phyloP scores from a whole-genome alignment of 2,888 invertebrate species.

The Tachina lurida region DNA sequence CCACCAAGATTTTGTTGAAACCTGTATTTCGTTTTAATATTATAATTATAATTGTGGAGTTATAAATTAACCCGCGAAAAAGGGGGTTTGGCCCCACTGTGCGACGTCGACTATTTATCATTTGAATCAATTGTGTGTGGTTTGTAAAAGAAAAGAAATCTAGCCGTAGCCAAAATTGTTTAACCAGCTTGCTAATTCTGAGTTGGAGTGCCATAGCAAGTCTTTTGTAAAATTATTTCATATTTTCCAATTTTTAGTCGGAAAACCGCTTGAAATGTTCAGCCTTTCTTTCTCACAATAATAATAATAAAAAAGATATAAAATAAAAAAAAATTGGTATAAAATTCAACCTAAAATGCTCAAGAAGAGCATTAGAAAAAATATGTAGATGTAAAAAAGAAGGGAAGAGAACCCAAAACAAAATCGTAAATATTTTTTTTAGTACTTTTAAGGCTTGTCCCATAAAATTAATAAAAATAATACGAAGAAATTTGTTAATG shows the following conservation, averaged over 20 bases:
- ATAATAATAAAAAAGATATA: not conserved
- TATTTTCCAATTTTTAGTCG: not conserved
- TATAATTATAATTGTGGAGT: too few species aligned
- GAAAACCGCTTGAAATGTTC: not conserved
- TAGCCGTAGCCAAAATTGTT: too few species aligned
- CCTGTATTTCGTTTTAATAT: too few species aligned
- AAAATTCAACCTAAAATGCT: not conserved
- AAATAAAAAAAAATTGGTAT: not conserved
- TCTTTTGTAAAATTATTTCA: not conserved
- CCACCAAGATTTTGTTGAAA: too few species aligned
- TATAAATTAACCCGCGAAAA: too few species aligned
- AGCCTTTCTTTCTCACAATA: not conserved
- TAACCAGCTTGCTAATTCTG: too few species aligned
- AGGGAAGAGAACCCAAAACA: not conserved
- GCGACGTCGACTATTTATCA: too few species aligned
- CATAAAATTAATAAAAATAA: slow-evolving; percentile 36
- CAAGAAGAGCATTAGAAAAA: not conserved
- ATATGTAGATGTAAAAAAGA: not conserved
- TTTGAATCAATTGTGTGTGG: too few species aligned
- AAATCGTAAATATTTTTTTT: slow-evolving; percentile 9
- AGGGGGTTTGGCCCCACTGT: too few species aligned
- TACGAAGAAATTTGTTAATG: slow-evolving; percentile 18
- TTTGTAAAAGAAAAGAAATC: too few species aligned
- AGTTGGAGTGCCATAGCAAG: too few species aligned
- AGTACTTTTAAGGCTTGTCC: slow-evolving; percentile 44